phyloP scores from a whole-genome alignment of 2,797 vertebrate species.

The Buphagus erythrorhynchus region DNA sequence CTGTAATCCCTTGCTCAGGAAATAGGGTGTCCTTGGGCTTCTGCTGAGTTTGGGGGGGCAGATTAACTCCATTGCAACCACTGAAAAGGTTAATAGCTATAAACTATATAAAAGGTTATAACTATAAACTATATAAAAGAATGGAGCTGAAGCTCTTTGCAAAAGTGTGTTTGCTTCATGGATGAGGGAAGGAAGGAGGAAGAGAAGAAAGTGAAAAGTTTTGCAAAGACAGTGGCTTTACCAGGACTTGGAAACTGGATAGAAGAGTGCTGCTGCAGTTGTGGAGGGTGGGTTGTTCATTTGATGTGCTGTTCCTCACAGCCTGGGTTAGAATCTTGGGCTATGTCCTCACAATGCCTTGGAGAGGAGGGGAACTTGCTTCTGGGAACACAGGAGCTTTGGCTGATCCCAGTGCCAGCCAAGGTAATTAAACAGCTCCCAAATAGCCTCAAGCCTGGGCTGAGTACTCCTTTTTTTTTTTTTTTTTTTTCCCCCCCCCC shows the following conservation, averaged over 20 bases:
- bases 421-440: not conserved
- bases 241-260: not conserved
- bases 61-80: not conserved
- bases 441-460: not conserved
- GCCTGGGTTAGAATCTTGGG: not conserved
- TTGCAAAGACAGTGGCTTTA: not conserved
- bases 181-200: not conserved
- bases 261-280: not conserved
- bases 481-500: accelerated
- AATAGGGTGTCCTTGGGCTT: not conserved
- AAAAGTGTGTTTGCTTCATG: not conserved
- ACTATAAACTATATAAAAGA: not conserved
- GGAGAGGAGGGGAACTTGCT: not conserved
- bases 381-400: not conserved
- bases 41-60: not conserved
- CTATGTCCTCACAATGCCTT: not conserved
- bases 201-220: not conserved
- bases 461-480: not conserved
- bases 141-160: not conserved
- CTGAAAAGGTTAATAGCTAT: not conserved
- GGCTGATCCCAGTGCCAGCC: not conserved
- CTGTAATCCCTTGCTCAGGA: not conserved
- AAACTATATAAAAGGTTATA: not conserved
- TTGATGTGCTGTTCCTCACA: not conserved
- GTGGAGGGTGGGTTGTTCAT: not conserved